A percentile compares a stretch with the other conserved stretches of the same genome.
Conservation (phyloP, 1,140 invertebrate genomes). For the Tyrophagus putrescentiae region DNA sequence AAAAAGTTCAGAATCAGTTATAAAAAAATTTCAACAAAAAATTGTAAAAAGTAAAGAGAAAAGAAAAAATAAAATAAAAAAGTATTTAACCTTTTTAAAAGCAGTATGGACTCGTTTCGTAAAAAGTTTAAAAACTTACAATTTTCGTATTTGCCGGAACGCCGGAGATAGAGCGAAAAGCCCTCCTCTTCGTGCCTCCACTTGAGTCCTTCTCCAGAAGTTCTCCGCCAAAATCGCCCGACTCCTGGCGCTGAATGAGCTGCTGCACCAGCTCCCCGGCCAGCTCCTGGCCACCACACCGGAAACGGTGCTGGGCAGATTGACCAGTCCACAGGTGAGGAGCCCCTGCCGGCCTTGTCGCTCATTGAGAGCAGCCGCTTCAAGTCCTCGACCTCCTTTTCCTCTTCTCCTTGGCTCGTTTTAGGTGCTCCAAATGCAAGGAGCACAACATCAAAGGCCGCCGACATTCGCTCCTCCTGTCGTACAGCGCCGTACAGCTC, state of each 20-base stretch:
- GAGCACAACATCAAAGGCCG: conserved; percentile 40
- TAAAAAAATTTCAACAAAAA: background rate
- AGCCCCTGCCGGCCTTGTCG: background rate
- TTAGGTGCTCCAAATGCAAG: conserved; percentile 40
- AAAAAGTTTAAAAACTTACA: background rate
- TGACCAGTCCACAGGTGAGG: background rate
- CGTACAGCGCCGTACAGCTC: conserved; percentile 41
- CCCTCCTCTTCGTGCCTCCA: background rate
- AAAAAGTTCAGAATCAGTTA: background rate
- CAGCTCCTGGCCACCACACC: no score
- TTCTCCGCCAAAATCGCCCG: background rate
- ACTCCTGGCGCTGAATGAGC: background rate
- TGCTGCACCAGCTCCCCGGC: background rate
- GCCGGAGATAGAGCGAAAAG: background rate
- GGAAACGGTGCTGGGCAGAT: no score
- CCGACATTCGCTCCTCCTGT: conserved; percentile 39
- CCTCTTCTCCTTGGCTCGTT: conserved; percentile 34
- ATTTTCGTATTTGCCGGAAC: background rate
- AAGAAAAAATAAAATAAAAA: background rate
- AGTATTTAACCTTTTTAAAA: background rate
- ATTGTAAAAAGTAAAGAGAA: background rate
- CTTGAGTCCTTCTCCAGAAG: background rate
- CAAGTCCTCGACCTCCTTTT: conserved; percentile 36
- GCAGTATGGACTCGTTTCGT: background rate
- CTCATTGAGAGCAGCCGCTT: conserved; percentile 19